Base-by-base conservation (phyloP, 30 jellyfish, hydroid and myxozoan species). In the Aurelia aurita region DNA sequence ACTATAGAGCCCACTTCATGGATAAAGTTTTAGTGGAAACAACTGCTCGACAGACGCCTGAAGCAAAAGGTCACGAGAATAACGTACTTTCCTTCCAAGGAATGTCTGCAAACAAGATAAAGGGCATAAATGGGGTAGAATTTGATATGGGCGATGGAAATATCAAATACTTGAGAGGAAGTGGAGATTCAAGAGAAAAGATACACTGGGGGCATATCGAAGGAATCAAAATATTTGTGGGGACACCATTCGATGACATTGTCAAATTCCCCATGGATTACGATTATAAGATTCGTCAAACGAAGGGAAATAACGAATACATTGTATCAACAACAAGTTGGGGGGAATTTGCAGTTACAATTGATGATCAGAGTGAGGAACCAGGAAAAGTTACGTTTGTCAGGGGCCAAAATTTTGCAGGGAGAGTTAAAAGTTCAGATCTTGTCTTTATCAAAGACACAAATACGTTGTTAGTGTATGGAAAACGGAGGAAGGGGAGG, bases 201-300 rank as follows among this genome's bases (percentile, higher is more conserved):
- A 4, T 39, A 6, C 12, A 23, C 29, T 32, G 54, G 58, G 87
- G 87, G 18, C 47, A 32, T 5, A 74, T 74, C 7, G 29, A 51
- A 21, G 87, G 87, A n/a, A 64, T 74, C 3, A 53, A 54, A 76
- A 74, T 74, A 63, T 74, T 74, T 55, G 87, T 74, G 4, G 87
- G 87, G 20, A 3, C 87, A 25, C 87, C 87, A 45, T 74, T 74
- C 31, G 57, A 74, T 22, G 87, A 74, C 58, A 31, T 58, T 11
- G 75, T 74, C 39, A 13, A 1, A 14, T 57, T 74, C n/a, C 19
- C 31, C 27, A 74, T 74, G 87, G 75, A 74, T 28, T 27, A 74
- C n/a, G 87, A 74, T 20, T 27, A 19, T 28, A 34, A 18, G 0
- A 51, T 74, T 20, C 58, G 87, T 9, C 55, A 74, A 51, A 74